Evolutionary conservation across 2,888 invertebrate species (phyloP).

Genomic region (Drosophila neonasuta): DNA sequence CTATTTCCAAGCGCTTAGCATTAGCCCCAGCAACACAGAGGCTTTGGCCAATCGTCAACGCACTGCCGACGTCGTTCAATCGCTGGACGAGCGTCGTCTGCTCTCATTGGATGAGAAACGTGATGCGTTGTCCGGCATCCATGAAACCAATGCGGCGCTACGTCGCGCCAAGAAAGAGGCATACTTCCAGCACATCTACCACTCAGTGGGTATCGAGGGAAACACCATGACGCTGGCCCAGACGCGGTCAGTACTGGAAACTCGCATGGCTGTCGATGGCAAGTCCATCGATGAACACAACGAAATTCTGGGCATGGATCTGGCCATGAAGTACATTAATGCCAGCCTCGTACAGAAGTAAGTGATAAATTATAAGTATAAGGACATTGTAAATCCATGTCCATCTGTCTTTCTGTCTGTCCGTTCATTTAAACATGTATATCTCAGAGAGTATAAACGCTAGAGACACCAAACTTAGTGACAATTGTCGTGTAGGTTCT

Average conservation of each 20-base stretch:
- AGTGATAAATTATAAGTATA: slow-evolving; percentile 30
- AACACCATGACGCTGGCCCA: slow-evolving; percentile 97
- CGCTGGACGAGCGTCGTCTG: slow-evolving; percentile 87
- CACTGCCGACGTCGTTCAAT: slow-evolving; percentile 94
- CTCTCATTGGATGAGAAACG: slow-evolving; percentile 90
- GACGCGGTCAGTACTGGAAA: slow-evolving; percentile 95
- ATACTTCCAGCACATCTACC: slow-evolving; percentile 97
- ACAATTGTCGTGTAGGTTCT: too few relatives aligned
- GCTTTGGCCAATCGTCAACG: slow-evolving; percentile 91
- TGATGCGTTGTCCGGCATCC: slow-evolving; percentile 90
- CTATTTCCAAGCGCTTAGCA: slow-evolving; percentile 92
- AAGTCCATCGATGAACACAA: slow-evolving; percentile 98
- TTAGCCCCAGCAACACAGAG: slow-evolving; percentile 91
- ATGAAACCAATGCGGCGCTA: slow-evolving; percentile 90
- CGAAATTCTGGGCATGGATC: slow-evolving; percentile 96
- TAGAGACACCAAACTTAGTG: too few relatives aligned
- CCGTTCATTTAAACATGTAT: too few relatives aligned
- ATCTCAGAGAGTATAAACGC: too few relatives aligned
- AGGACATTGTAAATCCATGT: too few relatives aligned
- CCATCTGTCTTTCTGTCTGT: too few relatives aligned
- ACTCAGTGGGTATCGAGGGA: slow-evolving; percentile 98
- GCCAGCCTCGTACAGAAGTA: slow-evolving; percentile 88
- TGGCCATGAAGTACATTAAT: slow-evolving; percentile 96
- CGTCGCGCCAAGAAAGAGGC: slow-evolving; percentile 96
- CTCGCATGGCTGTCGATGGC: slow-evolving; percentile 91